Conservation (phyloP, 2,797 vertebrate genomes). For the Antrozous pallidus region DNA sequence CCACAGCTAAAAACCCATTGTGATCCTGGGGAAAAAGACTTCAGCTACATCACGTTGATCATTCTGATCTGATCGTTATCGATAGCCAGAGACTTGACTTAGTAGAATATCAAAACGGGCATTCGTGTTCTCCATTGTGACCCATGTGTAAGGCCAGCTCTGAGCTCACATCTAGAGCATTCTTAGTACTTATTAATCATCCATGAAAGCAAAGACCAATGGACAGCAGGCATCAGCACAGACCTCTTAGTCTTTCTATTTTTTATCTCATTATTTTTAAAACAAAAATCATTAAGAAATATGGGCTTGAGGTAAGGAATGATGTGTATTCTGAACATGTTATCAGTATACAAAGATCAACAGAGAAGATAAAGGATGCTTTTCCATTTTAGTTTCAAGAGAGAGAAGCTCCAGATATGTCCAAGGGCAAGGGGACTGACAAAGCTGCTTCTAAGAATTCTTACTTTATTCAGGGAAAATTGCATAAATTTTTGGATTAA, state of each 20-base stretch:
- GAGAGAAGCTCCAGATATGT: neutral
- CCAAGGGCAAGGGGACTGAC: neutral
- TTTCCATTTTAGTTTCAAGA: slow-evolving; percentile 54
- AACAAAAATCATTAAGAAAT: neutral
- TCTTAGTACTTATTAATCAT: slow-evolving; percentile 12
- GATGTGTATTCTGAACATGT: slow-evolving; percentile 1
- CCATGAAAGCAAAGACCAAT: neutral
- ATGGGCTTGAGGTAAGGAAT: neutral
- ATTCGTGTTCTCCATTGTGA: neutral
- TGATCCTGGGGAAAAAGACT: neutral
- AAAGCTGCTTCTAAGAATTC: neutral
- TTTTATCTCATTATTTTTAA: neutral
- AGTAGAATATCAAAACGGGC: neutral
- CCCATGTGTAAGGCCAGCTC: neutral
- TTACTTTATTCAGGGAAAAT: neutral
- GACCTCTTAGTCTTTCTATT: neutral
- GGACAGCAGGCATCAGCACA: neutral
- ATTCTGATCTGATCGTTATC: neutral
- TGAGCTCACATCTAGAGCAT: neutral
- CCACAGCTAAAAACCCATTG: neutral
- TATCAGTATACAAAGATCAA: neutral
- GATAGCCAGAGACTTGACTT: neutral
- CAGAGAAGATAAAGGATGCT: neutral
- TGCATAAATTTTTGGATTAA: neutral
- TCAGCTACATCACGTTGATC: neutral